Percentiles rank a stretch among this genome's conserved stretches.
Conservation (phyloP, 2,797 vertebrate genomes). For the Craterocephalus amniculus region DNA sequence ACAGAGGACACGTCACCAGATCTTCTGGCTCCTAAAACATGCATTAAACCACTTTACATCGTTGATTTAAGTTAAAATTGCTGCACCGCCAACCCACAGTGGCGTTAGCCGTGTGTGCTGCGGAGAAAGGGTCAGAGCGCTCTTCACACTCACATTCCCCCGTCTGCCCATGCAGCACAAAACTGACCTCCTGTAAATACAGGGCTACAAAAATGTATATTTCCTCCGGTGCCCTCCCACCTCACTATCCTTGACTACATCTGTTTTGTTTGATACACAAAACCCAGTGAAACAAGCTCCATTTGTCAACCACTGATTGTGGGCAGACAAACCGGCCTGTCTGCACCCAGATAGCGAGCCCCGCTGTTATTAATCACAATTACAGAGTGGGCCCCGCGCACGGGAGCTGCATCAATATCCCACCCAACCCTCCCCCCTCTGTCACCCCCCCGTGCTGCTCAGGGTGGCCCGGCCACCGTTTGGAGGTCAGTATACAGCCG, state of each 20-base stretch:
- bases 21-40: conserved; percentile 28
- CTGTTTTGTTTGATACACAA: conserved; percentile 97
- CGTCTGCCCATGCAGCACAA: conserved; percentile 45
- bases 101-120: conserved; percentile 27
- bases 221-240: conserved; percentile 86
- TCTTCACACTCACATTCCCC: conserved; percentile 42
- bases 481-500: conserved; percentile 79
- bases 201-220: conserved; percentile 87
- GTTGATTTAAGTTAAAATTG: background rate
- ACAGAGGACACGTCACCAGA: conserved; percentile 58
- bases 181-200: conserved; percentile 81
- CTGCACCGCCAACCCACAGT: conserved; percentile 2
- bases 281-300: conserved; percentile 92
- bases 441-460: conserved; percentile 66
- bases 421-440: conserved; percentile 69
- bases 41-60: conserved; percentile 8
- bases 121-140: conserved; percentile 17
- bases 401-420: conserved; percentile 87
- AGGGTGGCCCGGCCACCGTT: conserved; percentile 79
- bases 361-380: conserved; percentile 99
- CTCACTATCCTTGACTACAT: conserved; percentile 94
- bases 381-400: conserved; percentile 89
- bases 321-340: conserved; percentile 97
- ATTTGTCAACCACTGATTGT: conserved; percentile 98
- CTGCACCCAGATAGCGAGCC: conserved; percentile 93